Evolutionary conservation across 2,888 invertebrate genomes (phyloP), one percentile per base, ranked within the genome.

Genomic region (Acronicta alni): DNA sequence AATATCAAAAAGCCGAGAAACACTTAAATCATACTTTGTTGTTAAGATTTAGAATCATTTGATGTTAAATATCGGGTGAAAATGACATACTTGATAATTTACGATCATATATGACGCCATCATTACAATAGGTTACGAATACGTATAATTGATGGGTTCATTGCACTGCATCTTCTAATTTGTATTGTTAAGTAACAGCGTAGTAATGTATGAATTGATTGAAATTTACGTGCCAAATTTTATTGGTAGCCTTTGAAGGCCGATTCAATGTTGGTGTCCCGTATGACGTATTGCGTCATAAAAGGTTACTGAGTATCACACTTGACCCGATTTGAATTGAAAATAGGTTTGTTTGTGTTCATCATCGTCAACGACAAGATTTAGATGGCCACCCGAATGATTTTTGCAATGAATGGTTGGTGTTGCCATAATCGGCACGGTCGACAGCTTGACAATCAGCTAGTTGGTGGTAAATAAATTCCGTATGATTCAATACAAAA

Each of bases 211-310:
- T 56, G 58, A 58, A 69, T 65, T 80, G 74, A 87, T 89, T 89
- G 82, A 83, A 80, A 88, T 89, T 87, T 87, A 88, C 82, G 54
- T 72, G 81, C 79, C 80, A 82, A 82, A 80, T 77, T 82, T 81
- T 82, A 81, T 81, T 82, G 76, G 55, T 64, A 46, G 37, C 74
- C 73, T 65, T 75, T 71, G 80, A 82, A 79, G 81, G 82, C 61
- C 75, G 67, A 63, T 56, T 74, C 60, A 74, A 75, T 75, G 44
- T 57, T 58, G 54, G 2, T 20, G 9, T 32, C 4, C 32, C 14
- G 14, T 53, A 39, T 67, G 65, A 67, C 61, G 60, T 55, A n/a
- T 17, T 53, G 23, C 23, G 26, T 54, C 60, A 41, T 53, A 62
- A 57, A 72, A 72, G 72, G 75, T 68, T 60, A 57, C 52, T 61